Percentiles rank a stretch among this genome's conserved stretches.
phyloP scores from a whole-genome alignment of 2,113 vertebrate species.

The Pithys albifrons region DNA sequence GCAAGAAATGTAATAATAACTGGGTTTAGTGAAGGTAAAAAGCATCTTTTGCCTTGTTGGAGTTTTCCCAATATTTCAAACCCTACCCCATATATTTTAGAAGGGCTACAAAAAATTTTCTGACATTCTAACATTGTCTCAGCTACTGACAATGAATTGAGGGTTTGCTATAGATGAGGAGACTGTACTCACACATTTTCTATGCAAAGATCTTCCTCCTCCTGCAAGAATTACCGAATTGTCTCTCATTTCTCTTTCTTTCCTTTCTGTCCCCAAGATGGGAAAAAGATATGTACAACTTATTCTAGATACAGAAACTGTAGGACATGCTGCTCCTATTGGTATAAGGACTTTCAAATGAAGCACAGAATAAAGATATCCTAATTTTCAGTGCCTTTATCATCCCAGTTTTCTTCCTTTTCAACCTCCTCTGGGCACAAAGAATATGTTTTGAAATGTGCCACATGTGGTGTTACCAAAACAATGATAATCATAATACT shows the following conservation, averaged over 20 bases:
- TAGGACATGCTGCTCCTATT: not conserved
- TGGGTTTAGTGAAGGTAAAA: not conserved
- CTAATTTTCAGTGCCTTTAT: not conserved
- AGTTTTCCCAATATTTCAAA: not conserved
- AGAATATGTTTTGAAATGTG: not conserved
- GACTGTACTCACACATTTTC: not conserved
- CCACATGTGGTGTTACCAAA: fast-evolving
- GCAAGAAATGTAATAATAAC: not conserved
- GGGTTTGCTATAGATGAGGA: not conserved
- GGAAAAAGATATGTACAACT: not conserved
- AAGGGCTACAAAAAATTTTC: not conserved
- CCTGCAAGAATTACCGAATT: not conserved
- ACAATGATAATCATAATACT: not conserved
- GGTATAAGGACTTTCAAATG: not conserved
- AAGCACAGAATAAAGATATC: not conserved
- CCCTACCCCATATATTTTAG: not conserved
- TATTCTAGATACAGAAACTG: not conserved
- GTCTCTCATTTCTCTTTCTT: not conserved
- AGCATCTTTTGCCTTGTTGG: not conserved
- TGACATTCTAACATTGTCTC: not conserved
- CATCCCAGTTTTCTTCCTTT: not conserved
- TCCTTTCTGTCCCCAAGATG: not conserved
- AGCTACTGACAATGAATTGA: not conserved
- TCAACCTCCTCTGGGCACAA: not conserved
- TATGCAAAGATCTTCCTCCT: not conserved